Base-by-base conservation (phyloP, 2,888 invertebrate species). In the Busseola fusca region DNA sequence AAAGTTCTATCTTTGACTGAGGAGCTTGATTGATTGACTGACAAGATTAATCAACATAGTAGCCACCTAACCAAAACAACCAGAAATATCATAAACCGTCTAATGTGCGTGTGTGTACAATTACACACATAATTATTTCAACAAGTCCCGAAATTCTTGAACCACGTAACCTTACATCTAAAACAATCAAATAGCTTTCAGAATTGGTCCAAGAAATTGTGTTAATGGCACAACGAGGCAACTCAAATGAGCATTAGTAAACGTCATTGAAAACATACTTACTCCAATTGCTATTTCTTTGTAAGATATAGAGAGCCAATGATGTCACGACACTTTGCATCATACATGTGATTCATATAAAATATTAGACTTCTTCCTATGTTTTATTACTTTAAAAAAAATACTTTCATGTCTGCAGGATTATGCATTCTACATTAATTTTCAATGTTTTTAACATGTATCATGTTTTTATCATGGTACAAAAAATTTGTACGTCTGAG, bases 171-270 rank as follows among this genome's bases (percentile, higher is more conserved):
- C n/a, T 52, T 16, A 52, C 16, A 56, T 62, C 42, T 56, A 50
- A 64, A 58, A 67, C 50, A 76, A 76, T 45, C 48, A 64, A 64
- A 78, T 62, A 14, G 54, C 67, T 74, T 82, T 72, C 67, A 81
- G 76, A 84, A 84, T 84, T 57, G 34, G 72, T 72, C 65, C 18
- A 9, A 57, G 65, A 74, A 84, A 74, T 68, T 76, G 74, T 84
- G 83, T 82, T 83, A 84, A 76, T 75, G 66, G 81, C 69, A 60
- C 80, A 65, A 76, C 76, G 48, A 74, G 63, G 59, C 65, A 64
- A 74, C 69, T 69, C 59, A 57, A 72, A 71, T 74, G 66, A 76
- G 64, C 74, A 83, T 84, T 76, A 70, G 67, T 69, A 67, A 62
- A 37, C 48, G 66, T 72, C 80, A 70, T 68, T 84, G 70, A 72